A percentile compares a stretch with the other conserved stretches of the same genome.
phyloP scores from a whole-genome alignment of 2,888 invertebrate genomes.

The Trisateles emortualis region DNA sequence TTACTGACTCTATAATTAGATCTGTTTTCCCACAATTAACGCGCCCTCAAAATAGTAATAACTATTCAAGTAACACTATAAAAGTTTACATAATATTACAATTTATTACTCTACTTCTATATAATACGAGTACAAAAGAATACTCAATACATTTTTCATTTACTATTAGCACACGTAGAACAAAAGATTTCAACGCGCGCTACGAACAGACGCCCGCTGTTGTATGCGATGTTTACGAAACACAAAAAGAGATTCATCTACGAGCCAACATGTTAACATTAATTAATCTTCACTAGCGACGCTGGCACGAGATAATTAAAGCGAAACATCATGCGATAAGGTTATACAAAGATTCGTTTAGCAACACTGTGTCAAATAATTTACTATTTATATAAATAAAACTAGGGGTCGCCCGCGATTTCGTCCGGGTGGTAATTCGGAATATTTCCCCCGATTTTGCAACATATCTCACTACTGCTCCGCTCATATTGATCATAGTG shows the following conservation, averaged over 20 bases:
- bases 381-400: neutral
- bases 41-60: no score
- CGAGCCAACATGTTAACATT: slow-evolving; percentile 2
- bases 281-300: slow-evolving; percentile 6
- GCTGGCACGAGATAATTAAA: neutral
- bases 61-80: no score
- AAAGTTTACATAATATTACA: no score
- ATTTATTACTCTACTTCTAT: no score
- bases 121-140: neutral
- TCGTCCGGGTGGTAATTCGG: no score
- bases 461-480: no score
- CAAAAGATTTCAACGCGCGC: slow-evolving; percentile 66
- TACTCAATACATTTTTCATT: neutral
- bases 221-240: no score
- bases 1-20: slow-evolving; percentile 6
- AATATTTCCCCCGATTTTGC: no score
- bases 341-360: neutral
- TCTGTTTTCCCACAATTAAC: slow-evolving; percentile 10
- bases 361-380: neutral
- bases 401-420: no score
- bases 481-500: no score
- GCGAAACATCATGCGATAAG: neutral
- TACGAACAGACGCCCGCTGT: neutral
- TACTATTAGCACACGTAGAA: slow-evolving; percentile 10
- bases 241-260: neutral